These are phyloP conservation scores for Apteryx mantelli DNA, from an alignment of 2,113 vertebrate genomes.

Conservation along the genomic window DNA sequence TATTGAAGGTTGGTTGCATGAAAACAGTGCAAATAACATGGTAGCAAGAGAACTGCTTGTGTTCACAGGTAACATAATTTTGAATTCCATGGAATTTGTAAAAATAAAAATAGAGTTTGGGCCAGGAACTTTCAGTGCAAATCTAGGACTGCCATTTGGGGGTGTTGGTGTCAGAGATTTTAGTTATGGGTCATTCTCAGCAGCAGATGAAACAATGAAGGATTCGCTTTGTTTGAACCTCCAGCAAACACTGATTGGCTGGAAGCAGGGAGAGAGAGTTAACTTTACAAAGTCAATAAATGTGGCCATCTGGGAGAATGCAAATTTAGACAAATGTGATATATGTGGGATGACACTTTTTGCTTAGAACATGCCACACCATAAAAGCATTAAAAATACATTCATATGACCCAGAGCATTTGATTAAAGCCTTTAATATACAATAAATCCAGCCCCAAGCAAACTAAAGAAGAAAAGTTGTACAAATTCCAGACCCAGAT, in stretches of 20 bases:
- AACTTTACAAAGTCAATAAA: slow-evolving; percentile 46
- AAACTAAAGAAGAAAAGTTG: background rate
- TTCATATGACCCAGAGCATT: slow-evolving; percentile 32
- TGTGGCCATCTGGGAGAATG: slow-evolving; percentile 32
- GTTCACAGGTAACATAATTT: slow-evolving; percentile 12
- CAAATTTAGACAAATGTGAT: slow-evolving; percentile 56
- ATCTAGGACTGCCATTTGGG: slow-evolving; percentile 14
- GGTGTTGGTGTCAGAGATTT: slow-evolving; percentile 27
- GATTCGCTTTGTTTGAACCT: background rate
- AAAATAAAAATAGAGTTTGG: background rate
- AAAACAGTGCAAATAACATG: background rate
- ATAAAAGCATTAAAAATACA: slow-evolving; percentile 43
- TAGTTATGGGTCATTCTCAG: slow-evolving; percentile 26
- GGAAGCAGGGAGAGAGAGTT: background rate
- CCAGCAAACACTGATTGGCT: background rate
- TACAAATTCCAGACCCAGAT: slow-evolving; percentile 3
- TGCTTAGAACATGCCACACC: slow-evolving; percentile 57
- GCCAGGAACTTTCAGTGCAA: background rate
- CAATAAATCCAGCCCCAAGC: slow-evolving; percentile 33
- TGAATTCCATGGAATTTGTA: background rate
- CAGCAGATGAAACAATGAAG: slow-evolving; percentile 31
- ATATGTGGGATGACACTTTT: slow-evolving; percentile 43
- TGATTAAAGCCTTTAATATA: slow-evolving; percentile 50
- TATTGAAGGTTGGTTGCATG: background rate
- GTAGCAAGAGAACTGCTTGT: background rate